Conservation (phyloP, 2,888 invertebrate species). For the Megaustenia siamemsis region DNA sequence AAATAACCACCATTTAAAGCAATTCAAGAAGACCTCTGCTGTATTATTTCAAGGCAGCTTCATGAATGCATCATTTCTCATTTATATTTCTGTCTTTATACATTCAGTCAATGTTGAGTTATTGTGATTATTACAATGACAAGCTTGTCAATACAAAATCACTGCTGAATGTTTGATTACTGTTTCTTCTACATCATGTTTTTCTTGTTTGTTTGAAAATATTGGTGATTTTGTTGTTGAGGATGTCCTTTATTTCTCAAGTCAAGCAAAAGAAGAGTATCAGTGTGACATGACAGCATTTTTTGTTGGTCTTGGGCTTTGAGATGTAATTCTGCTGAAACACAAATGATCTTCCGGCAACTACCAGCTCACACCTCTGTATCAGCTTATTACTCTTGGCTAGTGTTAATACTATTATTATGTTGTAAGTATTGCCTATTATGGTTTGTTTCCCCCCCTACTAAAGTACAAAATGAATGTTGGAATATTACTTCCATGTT, state of each 20-base stretch:
- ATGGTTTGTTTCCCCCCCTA: too few species aligned
- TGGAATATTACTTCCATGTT: too few species aligned
- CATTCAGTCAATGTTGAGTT: conserved; percentile 9
- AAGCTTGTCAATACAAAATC: conserved; percentile 5
- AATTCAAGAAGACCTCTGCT: not conserved
- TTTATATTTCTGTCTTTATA: conserved; percentile 22
- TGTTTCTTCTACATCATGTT: conserved; percentile 2
- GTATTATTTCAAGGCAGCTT: conserved; percentile 26
- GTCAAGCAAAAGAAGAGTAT: not conserved
- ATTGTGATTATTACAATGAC: conserved; percentile 10
- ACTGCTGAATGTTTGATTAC: conserved; percentile 25
- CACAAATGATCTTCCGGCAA: not conserved
- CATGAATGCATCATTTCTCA: conserved; percentile 4
- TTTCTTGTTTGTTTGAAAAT: conserved; percentile 11
- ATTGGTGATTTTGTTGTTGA: not conserved
- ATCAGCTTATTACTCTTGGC: too few species aligned
- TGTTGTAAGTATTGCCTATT: too few species aligned
- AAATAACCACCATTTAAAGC: not conserved
- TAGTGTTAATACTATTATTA: too few species aligned
- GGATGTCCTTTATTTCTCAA: not conserved
- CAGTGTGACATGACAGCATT: not conserved
- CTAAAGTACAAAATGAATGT: too few species aligned
- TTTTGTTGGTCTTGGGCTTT: not conserved
- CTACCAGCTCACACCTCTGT: not conserved
- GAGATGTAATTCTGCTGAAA: not conserved